Conservation (phyloP, 2,113 vertebrate species). For the Carollia perspicillata region DNA sequence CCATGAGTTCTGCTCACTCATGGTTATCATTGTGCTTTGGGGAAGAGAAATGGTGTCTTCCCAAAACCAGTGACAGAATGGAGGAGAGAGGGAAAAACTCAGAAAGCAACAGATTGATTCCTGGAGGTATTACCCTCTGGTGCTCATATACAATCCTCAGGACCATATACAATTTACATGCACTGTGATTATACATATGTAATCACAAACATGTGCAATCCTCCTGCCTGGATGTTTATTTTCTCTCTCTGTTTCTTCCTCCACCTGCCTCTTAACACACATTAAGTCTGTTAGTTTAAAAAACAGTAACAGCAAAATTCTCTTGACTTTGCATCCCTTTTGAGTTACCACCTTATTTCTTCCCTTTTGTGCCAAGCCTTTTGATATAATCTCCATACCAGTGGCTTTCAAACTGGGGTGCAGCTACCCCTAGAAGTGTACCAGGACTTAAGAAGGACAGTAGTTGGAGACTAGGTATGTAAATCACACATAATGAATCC, state of each 20-base stretch:
- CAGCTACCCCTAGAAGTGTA: background rate
- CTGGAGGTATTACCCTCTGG: background rate
- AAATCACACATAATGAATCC: background rate
- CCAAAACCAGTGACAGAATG: background rate
- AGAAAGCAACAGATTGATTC: background rate
- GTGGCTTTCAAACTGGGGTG: background rate
- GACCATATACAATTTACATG: background rate
- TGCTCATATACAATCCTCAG: background rate
- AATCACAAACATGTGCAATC: background rate
- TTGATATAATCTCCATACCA: background rate
- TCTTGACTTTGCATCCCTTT: background rate
- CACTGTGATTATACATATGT: background rate
- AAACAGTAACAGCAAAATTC: background rate
- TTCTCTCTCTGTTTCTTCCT: background rate
- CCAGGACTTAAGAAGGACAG: background rate
- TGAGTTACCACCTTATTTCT: background rate
- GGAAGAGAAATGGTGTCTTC: background rate
- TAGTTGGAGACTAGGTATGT: background rate
- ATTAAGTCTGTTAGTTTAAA: background rate
- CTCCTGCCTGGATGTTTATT: background rate
- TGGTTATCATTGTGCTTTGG: background rate
- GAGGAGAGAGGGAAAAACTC: background rate
- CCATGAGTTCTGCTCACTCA: background rate
- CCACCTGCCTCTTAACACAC: background rate
- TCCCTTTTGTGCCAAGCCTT: background rate